A percentile compares a stretch with the other conserved stretches of the same genome.
Conservation (phyloP, 2,797 vertebrate genomes). For the Channa striata region DNA sequence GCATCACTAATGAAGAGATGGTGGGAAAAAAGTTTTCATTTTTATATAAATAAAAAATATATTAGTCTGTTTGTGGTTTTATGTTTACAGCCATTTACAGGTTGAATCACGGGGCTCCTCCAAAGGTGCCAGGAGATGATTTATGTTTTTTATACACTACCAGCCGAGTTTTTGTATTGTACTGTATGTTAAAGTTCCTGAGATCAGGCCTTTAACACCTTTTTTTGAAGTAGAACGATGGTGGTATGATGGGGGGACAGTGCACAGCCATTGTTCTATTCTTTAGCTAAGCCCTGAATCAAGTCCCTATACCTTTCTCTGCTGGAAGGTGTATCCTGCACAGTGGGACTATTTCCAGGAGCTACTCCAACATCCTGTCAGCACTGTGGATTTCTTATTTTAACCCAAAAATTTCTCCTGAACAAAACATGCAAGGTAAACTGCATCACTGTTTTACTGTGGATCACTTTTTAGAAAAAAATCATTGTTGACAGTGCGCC, state of each 20-base stretch:
- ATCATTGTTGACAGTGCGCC: constrained; percentile 60
- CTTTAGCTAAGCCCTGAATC: constrained; percentile 44
- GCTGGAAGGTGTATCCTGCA: constrained; percentile 29
- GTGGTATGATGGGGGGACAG: constrained; percentile 1
- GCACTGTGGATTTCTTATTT: constrained; percentile 43
- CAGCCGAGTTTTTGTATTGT: constrained; percentile 26
- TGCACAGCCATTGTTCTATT: constrained; percentile 35
- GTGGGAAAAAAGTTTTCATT: too few species aligned
- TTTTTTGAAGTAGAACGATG: constrained; percentile 31
- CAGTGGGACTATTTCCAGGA: constrained; percentile 23
- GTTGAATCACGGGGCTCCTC: constrained; percentile 26
- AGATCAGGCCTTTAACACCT: not conserved
- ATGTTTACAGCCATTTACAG: not conserved
- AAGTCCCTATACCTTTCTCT: constrained; percentile 42
- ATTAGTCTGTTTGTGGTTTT: not conserved
- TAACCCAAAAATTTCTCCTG: constrained; percentile 36
- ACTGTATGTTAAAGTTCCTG: constrained; percentile 22
- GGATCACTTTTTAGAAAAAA: constrained; percentile 25
- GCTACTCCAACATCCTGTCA: constrained; percentile 42
- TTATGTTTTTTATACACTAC: constrained; percentile 55
- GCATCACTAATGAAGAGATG: too few species aligned
- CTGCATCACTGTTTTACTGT: constrained; percentile 36
- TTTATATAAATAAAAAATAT: not conserved
- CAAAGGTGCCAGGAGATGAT: constrained; percentile 26
- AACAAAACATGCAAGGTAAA: constrained; percentile 43